These are phyloP conservation scores for Capitulum mitella DNA, from an alignment of 2,888 invertebrate genomes.

Conservation along the genomic window DNA sequence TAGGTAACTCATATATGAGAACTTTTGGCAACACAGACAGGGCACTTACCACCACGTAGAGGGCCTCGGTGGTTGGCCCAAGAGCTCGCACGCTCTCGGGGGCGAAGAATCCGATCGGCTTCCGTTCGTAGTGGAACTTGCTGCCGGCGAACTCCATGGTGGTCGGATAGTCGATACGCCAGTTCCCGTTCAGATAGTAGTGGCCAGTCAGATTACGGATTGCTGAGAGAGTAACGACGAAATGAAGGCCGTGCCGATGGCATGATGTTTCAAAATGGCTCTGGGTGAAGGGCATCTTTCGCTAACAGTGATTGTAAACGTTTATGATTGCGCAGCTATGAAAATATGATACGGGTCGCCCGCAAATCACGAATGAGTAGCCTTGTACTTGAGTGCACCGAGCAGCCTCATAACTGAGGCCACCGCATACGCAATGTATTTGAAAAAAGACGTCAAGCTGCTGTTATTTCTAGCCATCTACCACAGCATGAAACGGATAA, in stretches of 20 bases:
- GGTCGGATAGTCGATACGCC: slow-evolving; percentile 84
- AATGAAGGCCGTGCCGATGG: slow-evolving; percentile 38
- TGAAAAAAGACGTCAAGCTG: too few species aligned
- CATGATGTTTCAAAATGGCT: slow-evolving; percentile 16
- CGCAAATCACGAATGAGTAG: too few species aligned
- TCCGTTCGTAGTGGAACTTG: slow-evolving; percentile 79
- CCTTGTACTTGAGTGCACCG: too few species aligned
- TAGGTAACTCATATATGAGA: too few species aligned
- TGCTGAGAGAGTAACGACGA: too few species aligned
- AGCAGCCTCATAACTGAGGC: background rate
- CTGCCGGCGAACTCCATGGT: slow-evolving; percentile 70
- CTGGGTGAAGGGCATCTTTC: too few species aligned
- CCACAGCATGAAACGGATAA: too few species aligned
- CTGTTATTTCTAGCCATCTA: too few species aligned
- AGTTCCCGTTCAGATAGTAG: slow-evolving; percentile 90
- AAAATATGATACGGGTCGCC: too few species aligned
- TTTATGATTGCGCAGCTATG: background rate
- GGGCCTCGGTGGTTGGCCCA: slow-evolving; percentile 84
- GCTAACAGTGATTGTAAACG: background rate
- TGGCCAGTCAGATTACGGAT: slow-evolving; percentile 70
- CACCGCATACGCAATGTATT: too few species aligned
- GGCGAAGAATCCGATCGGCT: slow-evolving; percentile 67
- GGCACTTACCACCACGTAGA: slow-evolving; percentile 68
- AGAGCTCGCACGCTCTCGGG: slow-evolving; percentile 74
- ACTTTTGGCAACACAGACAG: slow-evolving; percentile 11